Evolutionary conservation across 2,888 invertebrate species (phyloP), one percentile per base, ranked within the genome.

Genomic region (Hoplodrina blanda): DNA sequence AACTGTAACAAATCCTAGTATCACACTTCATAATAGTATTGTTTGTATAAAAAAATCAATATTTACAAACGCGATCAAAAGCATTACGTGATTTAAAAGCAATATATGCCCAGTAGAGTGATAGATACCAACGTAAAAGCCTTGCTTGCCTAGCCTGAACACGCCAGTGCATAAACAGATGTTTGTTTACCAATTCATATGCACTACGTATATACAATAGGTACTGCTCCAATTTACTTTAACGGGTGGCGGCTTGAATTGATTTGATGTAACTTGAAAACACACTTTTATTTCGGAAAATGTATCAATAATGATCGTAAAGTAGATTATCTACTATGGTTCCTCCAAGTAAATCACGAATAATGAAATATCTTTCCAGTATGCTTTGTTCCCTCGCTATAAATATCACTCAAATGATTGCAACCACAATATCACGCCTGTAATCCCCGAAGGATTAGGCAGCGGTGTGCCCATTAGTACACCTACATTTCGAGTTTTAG

Each of bases 121-220:
- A 44, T 49, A 33, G 17, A 4, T 46, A 17, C 37, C 37, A 37
- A 37, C 6, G 11, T 41, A 8, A 41, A 57, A 49, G 37, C 64
- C 10, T 46, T 44, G n/a, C 10, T 46, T 44, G n/a, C 4, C n/a
- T 66, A 49, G 11, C 13, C 13, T 10, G 17, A 44, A 50, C 33
- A 73, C 25, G 17, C 15, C 44, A n/a, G 33, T 67, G 50, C 54
- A 67, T 55, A 75, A 19, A 74, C 57, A 59, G 44, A 33, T 7
- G 10, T 25, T 50, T 59, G 49, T 68, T 60, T 68, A 54, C 44
- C 19, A 33, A 54, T 59, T 20, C 15, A 49, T 54, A 53, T 64
- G 46, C 13, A 54, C 13, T 54, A 30, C 11, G 13, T 56, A 49
- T 41, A 33, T 2, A 37, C 19, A 49, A 17, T 11, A n/a, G n/a